Conservation (phyloP, 2,888 invertebrate species). For the Exocentrus adspersus region DNA sequence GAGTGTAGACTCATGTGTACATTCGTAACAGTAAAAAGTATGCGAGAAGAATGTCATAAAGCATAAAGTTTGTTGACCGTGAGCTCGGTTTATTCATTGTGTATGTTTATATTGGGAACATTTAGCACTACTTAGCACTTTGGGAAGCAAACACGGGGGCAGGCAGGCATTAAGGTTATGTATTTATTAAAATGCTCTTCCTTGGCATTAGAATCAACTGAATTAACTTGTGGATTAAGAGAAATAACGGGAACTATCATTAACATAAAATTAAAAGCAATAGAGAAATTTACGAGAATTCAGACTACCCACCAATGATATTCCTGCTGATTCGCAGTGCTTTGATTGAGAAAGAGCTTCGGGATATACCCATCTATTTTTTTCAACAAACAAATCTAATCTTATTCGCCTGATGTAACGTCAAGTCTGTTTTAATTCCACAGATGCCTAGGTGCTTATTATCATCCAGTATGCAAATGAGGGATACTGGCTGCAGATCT, state of each 20-base stretch:
- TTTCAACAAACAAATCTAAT: neutral
- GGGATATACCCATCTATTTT: neutral
- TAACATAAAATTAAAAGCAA: too few species aligned
- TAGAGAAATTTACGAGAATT: too few species aligned
- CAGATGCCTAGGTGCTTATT: neutral
- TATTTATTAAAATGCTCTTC: neutral
- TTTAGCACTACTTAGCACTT: slow-evolving; percentile 9
- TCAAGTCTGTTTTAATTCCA: neutral
- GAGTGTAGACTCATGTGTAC: neutral
- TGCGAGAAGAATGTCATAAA: slow-evolving; percentile 22
- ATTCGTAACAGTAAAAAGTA: slow-evolving; percentile 18
- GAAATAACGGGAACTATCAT: too few species aligned
- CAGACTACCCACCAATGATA: too few species aligned
- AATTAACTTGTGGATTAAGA: neutral
- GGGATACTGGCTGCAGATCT: neutral
- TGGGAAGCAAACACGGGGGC: neutral
- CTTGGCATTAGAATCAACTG: neutral
- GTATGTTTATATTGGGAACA: neutral
- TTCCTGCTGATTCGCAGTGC: too few species aligned
- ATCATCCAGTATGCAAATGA: slow-evolving; percentile 3
- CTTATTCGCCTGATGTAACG: neutral
- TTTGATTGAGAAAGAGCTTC: too few species aligned
- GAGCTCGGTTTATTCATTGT: neutral
- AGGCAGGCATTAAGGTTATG: neutral
- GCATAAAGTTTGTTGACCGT: slow-evolving; percentile 34